These are phyloP conservation scores for Tylochromis polylepis DNA, from an alignment of 2,113 vertebrate genomes.

Conservation along the genomic window DNA sequence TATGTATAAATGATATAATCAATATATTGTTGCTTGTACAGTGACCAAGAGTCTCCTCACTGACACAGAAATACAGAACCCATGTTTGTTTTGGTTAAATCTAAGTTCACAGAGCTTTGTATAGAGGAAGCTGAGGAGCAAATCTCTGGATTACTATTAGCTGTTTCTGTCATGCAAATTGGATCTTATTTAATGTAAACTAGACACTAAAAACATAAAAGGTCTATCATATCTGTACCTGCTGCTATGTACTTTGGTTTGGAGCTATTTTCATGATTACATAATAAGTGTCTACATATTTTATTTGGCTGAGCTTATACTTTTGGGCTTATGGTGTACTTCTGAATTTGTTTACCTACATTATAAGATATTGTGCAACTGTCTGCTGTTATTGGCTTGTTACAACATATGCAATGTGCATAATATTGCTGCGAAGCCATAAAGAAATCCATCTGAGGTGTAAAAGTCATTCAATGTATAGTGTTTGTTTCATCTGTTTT, in stretches of 20 bases:
- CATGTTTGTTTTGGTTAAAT: not conserved
- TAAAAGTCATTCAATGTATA: accelerated
- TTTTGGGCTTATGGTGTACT: not conserved
- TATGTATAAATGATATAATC: not conserved
- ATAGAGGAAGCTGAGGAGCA: accelerated
- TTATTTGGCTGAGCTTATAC: not conserved
- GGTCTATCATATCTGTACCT: not conserved
- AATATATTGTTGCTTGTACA: not conserved
- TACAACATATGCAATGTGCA: not conserved
- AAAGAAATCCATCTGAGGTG: accelerated
- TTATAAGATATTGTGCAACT: accelerated
- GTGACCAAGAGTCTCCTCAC: not conserved
- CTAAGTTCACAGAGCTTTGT: not conserved
- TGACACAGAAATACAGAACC: accelerated
- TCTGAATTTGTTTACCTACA: not conserved
- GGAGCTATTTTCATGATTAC: not conserved
- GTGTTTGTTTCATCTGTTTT: not conserved
- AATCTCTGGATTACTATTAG: not conserved
- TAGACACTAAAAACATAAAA: not conserved
- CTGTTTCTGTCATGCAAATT: not conserved
- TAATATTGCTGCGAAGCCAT: not conserved
- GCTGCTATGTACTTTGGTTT: not conserved
- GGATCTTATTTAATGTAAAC: not conserved
- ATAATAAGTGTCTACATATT: not conserved
- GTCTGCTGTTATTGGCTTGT: not conserved